Percentiles rank a stretch among this genome's conserved stretches.
These are phyloP conservation scores for Passer domesticus DNA, from an alignment of 2,113 vertebrate genomes.

Conservation along the genomic window DNA sequence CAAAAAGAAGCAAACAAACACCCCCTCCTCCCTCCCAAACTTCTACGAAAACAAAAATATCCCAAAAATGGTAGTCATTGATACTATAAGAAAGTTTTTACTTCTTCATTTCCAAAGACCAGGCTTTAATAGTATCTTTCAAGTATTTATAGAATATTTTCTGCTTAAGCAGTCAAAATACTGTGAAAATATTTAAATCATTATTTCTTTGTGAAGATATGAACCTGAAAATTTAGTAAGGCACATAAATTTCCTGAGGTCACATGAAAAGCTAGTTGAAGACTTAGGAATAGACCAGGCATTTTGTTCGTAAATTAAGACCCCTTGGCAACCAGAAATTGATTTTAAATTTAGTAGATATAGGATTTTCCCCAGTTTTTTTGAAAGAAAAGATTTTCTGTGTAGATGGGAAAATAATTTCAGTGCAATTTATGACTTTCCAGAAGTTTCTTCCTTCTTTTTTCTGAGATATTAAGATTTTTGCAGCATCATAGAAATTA, in stretches of 20 bases:
- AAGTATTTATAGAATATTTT: not conserved
- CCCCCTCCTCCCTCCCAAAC: rapidly evolving
- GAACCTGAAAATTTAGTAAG: not conserved
- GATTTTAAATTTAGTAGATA: not conserved
- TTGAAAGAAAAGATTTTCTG: not conserved
- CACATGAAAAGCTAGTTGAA: not conserved
- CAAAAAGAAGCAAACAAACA: not conserved
- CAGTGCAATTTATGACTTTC: not conserved
- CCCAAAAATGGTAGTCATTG: not conserved
- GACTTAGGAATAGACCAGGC: not conserved
- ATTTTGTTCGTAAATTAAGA: not conserved
- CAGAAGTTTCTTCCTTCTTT: not conserved
- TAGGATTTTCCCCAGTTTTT: not conserved
- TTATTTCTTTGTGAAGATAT: not conserved
- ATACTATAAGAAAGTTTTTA: not conserved
- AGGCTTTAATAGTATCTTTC: not conserved
- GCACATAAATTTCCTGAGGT: not conserved
- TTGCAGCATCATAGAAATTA: not conserved
- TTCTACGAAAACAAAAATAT: not conserved
- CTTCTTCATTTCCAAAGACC: not conserved
- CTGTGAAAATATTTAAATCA: not conserved
- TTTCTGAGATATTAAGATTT: not conserved
- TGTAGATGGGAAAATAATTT: not conserved
- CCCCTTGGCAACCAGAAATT: not conserved
- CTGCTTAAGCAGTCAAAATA: not conserved